Percentiles rank a stretch among this genome's conserved stretches.
Conservation (phyloP, 2,888 invertebrate species). For the Tipula confusa region DNA sequence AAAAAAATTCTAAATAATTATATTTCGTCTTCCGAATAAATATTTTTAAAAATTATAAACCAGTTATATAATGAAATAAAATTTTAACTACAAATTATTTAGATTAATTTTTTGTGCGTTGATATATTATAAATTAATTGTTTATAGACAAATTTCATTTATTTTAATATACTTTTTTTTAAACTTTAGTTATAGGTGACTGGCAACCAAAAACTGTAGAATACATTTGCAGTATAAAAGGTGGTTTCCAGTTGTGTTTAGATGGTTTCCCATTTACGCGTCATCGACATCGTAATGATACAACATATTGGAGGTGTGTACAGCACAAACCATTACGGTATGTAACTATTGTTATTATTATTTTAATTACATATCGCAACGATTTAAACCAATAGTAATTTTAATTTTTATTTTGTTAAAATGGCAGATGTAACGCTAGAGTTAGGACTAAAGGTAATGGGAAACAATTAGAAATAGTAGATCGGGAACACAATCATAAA, state of each 20-base stretch:
- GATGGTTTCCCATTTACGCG: slow-evolving; percentile 44
- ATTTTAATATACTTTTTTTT: not conserved
- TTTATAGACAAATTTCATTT: not conserved
- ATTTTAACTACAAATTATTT: not conserved
- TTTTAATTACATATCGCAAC: not conserved
- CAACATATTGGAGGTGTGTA: slow-evolving; percentile 46
- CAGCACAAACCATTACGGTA: slow-evolving; percentile 44
- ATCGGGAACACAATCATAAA: slow-evolving; percentile 42
- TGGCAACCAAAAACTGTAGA: slow-evolving; percentile 30
- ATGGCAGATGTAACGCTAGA: slow-evolving; percentile 41
- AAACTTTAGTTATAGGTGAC: not conserved
- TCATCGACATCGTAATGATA: slow-evolving; percentile 42
- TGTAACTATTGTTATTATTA: slow-evolving; percentile 34
- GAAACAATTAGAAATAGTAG: slow-evolving; percentile 42
- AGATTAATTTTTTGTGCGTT: not conserved
- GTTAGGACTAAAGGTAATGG: slow-evolving; percentile 41
- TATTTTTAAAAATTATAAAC: no score
- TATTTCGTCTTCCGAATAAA: not conserved
- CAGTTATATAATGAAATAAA: not conserved
- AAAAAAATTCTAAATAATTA: not conserved
- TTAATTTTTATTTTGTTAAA: not conserved
- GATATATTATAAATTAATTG: not conserved
- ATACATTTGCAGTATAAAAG: slow-evolving; percentile 43
- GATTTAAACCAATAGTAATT: not conserved
- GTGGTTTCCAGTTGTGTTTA: slow-evolving; percentile 42